phyloP scores from a whole-genome alignment of 2,888 invertebrate genomes.

The Eurytoma californica region DNA sequence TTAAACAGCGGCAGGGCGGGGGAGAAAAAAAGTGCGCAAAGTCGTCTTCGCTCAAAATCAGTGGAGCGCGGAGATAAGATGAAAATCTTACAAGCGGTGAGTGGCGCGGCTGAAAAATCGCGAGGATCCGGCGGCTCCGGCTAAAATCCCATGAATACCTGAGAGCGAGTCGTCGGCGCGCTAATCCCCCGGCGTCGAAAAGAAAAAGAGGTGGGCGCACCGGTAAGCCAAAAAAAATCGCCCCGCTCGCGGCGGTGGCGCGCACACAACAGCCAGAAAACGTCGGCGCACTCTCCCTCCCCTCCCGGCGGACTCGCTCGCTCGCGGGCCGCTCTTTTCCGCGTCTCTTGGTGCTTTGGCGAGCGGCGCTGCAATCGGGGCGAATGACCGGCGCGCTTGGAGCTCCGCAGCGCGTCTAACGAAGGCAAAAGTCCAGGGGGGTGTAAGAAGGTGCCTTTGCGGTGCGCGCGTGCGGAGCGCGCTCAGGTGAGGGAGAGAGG shows the following conservation, averaged over 20 bases:
- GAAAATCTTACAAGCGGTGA: neutral
- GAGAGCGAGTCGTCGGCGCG: too few species aligned
- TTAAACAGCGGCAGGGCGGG: too few species aligned
- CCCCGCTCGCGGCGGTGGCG: neutral
- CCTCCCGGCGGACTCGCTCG: conserved; percentile 58
- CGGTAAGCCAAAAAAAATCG: conserved; percentile 30
- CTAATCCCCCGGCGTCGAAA: too few species aligned
- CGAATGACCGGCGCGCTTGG: conserved; percentile 61
- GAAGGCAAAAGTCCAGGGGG: conserved; percentile 59
- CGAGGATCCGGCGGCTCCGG: too few species aligned
- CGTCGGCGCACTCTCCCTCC: conserved; percentile 62
- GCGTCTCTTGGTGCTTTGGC: conserved; percentile 64
- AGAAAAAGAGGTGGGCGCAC: conserved; percentile 19
- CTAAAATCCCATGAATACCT: too few species aligned
- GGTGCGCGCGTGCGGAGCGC: neutral
- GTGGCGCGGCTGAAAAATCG: neutral
- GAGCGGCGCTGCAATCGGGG: conserved; percentile 61
- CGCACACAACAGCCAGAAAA: conserved; percentile 47
- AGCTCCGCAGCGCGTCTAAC: conserved; percentile 57
- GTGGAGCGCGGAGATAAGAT: too few species aligned
- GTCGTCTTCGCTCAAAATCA: too few species aligned
- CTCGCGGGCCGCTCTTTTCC: conserved; percentile 57
- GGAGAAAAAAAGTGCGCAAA: too few species aligned
- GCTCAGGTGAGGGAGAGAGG: conserved; percentile 39
- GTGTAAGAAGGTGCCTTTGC: conserved; percentile 24